phyloP scores from a whole-genome alignment of 2,113 vertebrate genomes.

The Ptyas mucosa region DNA sequence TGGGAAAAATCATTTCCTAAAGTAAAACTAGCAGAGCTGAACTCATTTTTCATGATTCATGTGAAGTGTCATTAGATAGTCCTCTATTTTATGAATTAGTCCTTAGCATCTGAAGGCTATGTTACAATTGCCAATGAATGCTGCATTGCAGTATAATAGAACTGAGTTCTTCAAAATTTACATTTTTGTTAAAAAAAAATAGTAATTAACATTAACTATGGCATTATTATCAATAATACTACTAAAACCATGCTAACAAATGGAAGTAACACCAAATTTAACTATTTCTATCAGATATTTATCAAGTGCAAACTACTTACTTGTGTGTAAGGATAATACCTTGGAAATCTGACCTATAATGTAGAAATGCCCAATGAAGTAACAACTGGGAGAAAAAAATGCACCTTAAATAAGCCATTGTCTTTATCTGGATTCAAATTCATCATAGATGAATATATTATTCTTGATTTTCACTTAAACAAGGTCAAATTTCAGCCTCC shows the following conservation, averaged over 20 bases:
- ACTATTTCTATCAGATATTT: background rate
- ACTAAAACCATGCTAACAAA: background rate
- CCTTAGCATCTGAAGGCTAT: background rate
- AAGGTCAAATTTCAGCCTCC: background rate
- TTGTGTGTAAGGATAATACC: background rate
- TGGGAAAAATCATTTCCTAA: slow-evolving; percentile 37
- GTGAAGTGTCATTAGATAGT: slow-evolving; percentile 26
- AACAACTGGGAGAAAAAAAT: background rate
- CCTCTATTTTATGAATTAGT: slow-evolving; percentile 19
- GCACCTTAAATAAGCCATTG: background rate
- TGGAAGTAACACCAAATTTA: background rate
- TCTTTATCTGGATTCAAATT: background rate
- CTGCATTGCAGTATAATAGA: background rate
- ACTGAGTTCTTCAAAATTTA: background rate
- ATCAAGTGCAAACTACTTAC: background rate
- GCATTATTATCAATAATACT: background rate
- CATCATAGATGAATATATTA: background rate
- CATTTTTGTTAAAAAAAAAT: background rate
- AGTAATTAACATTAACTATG: background rate
- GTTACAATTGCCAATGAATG: background rate
- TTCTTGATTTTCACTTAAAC: background rate
- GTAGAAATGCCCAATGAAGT: background rate
- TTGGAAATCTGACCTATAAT: background rate
- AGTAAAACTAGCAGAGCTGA: slow-evolving; percentile 41
- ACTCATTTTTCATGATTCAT: slow-evolving; percentile 29